phyloP scores from a whole-genome alignment of 1,140 invertebrate genomes.

The Ctenoplectra terminalis region DNA sequence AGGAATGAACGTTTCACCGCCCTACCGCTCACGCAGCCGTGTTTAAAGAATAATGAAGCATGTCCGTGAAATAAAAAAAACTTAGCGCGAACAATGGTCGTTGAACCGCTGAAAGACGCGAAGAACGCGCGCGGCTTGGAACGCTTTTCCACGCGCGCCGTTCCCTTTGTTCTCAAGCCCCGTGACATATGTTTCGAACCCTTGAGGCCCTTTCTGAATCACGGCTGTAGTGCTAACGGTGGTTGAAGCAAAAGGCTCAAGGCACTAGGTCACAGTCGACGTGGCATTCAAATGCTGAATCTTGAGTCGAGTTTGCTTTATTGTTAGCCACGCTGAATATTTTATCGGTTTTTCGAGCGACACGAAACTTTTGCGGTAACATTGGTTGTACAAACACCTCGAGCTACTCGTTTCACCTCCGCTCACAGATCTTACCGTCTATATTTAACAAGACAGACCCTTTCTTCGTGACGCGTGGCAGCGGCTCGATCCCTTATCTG shows the following conservation, averaged over 20 bases:
- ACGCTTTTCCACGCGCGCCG: constrained; percentile 29
- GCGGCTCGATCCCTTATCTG: not conserved
- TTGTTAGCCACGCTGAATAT: constrained; percentile 42
- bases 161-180: constrained; percentile 54
- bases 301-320: constrained; percentile 34
- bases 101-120: constrained; percentile 24
- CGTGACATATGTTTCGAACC: constrained; percentile 61
- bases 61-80: not conserved
- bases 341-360: constrained; percentile 41
- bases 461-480: not conserved
- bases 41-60: constrained; percentile 2
- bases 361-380: constrained; percentile 20
- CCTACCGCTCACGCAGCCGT: not conserved
- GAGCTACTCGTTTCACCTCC: not conserved
- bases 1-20: not conserved
- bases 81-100: constrained; percentile 11
- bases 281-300: constrained; percentile 40
- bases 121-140: constrained; percentile 1
- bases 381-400: constrained; percentile 11
- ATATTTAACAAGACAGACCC: constrained; percentile 9
- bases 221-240: constrained; percentile 36
- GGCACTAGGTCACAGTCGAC: constrained; percentile 34
- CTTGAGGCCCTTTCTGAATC: constrained; percentile 47
- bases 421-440: not conserved
- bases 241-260: constrained; percentile 55